Conservation (phyloP, 2,888 invertebrate species). For the Folsomia manolachei region DNA sequence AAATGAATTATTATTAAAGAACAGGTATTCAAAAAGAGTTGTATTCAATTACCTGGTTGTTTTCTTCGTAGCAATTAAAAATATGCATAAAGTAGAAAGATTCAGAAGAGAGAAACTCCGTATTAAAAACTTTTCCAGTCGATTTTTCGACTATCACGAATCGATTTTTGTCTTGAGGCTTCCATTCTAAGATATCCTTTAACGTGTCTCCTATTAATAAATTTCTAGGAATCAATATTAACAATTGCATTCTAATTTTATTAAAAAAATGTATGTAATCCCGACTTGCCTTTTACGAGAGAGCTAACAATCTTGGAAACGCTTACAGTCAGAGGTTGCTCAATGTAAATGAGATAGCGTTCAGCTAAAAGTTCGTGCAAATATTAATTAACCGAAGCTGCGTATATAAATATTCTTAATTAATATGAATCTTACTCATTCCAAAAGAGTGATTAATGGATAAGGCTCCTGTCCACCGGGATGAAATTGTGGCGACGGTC, state of each 20-base stretch:
- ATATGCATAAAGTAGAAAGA: conserved; percentile 59
- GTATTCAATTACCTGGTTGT: conserved; percentile 46
- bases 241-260: too few relatives aligned
- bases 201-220: too few relatives aligned
- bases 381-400: too few relatives aligned
- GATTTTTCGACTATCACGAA: conserved; percentile 55
- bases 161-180: conserved; percentile 48
- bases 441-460: conserved; percentile 60
- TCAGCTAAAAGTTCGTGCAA: too few relatives aligned
- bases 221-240: too few relatives aligned
- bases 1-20: neutral
- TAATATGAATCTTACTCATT: too few relatives aligned
- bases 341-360: conserved; percentile 53
- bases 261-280: too few relatives aligned
- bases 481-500: conserved; percentile 52
- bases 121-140: conserved; percentile 54
- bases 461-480: conserved; percentile 53
- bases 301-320: conserved; percentile 54
- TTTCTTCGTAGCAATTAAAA: conserved; percentile 59
- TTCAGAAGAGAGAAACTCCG: conserved; percentile 54
- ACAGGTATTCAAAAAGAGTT: neutral
- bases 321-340: conserved; percentile 56
- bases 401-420: too few relatives aligned
- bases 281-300: conserved; percentile 53
- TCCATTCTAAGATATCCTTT: conserved; percentile 55